Conservation (phyloP, 2,888 invertebrate species). For the Zygogramma bicolorata region DNA sequence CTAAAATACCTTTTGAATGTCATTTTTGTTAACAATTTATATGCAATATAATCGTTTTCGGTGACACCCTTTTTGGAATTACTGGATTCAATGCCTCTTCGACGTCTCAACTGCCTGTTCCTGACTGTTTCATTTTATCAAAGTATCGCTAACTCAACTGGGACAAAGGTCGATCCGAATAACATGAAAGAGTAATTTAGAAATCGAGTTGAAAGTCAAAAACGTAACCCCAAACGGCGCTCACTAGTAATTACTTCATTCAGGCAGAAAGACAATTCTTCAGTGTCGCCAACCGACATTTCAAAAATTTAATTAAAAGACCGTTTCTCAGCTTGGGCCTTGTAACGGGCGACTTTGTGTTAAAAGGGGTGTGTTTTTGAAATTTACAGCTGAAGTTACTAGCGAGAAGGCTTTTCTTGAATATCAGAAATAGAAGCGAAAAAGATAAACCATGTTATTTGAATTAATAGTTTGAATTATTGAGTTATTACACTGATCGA, state of each 20-base stretch:
- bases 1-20: too few relatives aligned
- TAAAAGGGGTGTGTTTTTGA: conserved; percentile 33
- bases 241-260: conserved; percentile 15
- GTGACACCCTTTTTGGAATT: too few relatives aligned
- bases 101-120: neutral
- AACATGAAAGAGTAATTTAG: neutral
- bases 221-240: neutral
- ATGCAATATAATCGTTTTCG: too few relatives aligned
- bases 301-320: conserved; percentile 29
- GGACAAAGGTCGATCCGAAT: neutral
- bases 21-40: too few relatives aligned
- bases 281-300: conserved; percentile 10
- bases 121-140: neutral
- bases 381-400: conserved; percentile 32
- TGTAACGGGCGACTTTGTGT: conserved; percentile 15
- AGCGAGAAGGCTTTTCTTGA: conserved; percentile 29
- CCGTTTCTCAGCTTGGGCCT: conserved; percentile 5
- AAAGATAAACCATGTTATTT: conserved; percentile 15
- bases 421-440: conserved; percentile 23
- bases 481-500: too few relatives aligned
- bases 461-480: too few relatives aligned
- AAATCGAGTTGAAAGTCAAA: neutral
- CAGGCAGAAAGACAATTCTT: conserved; percentile 12
- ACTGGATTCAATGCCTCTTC: neutral
- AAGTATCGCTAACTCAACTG: neutral